Evolutionary conservation across 1,140 invertebrate genomes (phyloP).

Genomic region (Medauroidea extradentata): DNA sequence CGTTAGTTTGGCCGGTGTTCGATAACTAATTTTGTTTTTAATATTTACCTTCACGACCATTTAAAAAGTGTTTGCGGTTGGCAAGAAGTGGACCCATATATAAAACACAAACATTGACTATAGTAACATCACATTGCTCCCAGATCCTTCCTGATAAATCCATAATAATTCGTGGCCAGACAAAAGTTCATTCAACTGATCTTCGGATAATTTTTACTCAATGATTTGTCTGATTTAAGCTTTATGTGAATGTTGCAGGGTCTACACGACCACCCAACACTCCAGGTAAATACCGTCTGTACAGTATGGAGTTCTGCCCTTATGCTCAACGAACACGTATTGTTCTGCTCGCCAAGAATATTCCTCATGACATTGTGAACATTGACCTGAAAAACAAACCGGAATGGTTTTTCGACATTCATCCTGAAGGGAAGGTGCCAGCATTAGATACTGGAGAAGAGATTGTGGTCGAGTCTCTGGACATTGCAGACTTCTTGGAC

Average conservation of each 20-base stretch:
- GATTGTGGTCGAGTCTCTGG: constrained; percentile 47
- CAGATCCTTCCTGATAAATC: no score
- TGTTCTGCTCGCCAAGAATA: constrained; percentile 50
- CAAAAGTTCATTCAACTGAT: no score
- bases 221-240: no score
- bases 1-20: no score
- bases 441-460: constrained; percentile 47
- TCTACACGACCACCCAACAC: constrained; percentile 42
- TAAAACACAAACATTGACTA: no score
- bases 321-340: constrained; percentile 52
- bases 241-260: constrained; percentile 37
- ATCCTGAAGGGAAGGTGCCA: constrained; percentile 56
- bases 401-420: constrained; percentile 54
- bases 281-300: constrained; percentile 48
- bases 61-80: no score
- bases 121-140: no score
- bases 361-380: constrained; percentile 51
- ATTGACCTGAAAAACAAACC: constrained; percentile 56
- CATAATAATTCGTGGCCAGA: no score
- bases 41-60: no score
- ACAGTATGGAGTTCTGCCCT: constrained; percentile 59
- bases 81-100: no score
- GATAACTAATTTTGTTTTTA: no score
- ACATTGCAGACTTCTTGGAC: constrained; percentile 52
- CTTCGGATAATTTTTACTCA: no score